These are phyloP conservation scores for Circaetus cinerascens DNA, from an alignment of 2,113 vertebrate genomes.

Conservation along the genomic window DNA sequence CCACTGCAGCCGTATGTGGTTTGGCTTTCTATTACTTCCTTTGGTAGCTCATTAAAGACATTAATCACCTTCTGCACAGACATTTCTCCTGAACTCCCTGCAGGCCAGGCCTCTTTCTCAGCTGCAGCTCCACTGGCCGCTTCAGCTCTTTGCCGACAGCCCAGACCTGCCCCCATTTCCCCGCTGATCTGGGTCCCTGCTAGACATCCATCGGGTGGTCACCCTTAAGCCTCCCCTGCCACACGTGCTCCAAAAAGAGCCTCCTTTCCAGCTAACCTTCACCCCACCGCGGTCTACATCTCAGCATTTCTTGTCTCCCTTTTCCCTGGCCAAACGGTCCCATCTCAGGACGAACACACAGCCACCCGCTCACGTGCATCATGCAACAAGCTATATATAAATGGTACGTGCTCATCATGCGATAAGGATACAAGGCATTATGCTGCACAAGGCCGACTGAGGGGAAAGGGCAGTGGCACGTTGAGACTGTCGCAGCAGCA, in stretches of 20 bases:
- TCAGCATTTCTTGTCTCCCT: background rate
- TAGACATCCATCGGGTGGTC: accelerated
- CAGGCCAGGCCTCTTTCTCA: conserved; percentile 24
- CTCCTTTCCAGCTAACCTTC: background rate
- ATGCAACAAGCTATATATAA: accelerated
- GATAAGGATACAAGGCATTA: background rate
- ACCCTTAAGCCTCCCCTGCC: background rate
- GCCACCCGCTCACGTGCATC: accelerated
- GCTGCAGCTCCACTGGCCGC: background rate
- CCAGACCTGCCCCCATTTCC: background rate
- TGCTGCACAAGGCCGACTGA: background rate
- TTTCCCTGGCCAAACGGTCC: background rate
- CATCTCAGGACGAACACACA: accelerated
- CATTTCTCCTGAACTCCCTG: conserved; percentile 27
- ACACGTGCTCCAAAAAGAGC: accelerated
- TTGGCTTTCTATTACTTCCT: conserved; percentile 38
- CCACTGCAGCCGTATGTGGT: background rate
- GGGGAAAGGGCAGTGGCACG: background rate
- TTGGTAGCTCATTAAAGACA: conserved; percentile 11
- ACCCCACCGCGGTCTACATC: background rate
- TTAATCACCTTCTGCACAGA: conserved; percentile 31
- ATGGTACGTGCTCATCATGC: accelerated
- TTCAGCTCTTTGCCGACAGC: background rate
- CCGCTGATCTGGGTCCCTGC: background rate
- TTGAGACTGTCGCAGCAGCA: background rate